These are phyloP conservation scores for Pangasius macronema DNA, from an alignment of 2,797 vertebrate species.

Conservation along the genomic window DNA sequence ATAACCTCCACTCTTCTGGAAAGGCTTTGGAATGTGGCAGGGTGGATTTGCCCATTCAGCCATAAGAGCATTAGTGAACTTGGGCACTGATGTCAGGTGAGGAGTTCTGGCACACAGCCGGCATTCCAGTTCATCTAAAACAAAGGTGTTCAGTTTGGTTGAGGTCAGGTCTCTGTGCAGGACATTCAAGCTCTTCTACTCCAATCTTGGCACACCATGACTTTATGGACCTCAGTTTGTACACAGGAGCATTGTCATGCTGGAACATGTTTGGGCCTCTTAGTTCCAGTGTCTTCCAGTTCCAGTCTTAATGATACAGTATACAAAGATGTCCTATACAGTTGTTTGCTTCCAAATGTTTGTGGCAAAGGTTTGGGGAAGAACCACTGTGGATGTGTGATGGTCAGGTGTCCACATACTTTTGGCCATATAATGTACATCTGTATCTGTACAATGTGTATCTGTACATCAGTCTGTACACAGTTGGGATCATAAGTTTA, in stretches of 20 bases:
- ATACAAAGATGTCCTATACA: background rate
- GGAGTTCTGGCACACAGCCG: too few species aligned
- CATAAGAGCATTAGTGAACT: background rate
- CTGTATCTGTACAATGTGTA: too few species aligned
- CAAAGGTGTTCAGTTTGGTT: background rate
- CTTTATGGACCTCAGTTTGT: background rate
- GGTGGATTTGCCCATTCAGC: background rate
- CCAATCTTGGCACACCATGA: background rate
- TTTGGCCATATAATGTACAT: too few species aligned
- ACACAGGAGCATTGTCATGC: background rate
- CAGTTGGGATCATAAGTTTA: too few species aligned
- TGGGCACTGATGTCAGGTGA: too few species aligned
- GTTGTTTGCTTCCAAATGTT: background rate
- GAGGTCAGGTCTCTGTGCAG: background rate
- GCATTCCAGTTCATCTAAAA: background rate
- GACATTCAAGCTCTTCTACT: background rate
- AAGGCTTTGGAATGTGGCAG: too few species aligned
- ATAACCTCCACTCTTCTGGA: background rate
- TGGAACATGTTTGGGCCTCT: background rate
- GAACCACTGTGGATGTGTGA: background rate
- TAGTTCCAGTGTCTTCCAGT: background rate
- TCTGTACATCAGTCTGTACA: too few species aligned
- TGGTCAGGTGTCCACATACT: background rate
- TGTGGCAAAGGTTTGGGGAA: background rate
- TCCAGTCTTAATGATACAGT: background rate